These are phyloP conservation scores for Mesoclemmys tuberculata DNA, from an alignment of 2,113 vertebrate genomes.

Conservation along the genomic window DNA sequence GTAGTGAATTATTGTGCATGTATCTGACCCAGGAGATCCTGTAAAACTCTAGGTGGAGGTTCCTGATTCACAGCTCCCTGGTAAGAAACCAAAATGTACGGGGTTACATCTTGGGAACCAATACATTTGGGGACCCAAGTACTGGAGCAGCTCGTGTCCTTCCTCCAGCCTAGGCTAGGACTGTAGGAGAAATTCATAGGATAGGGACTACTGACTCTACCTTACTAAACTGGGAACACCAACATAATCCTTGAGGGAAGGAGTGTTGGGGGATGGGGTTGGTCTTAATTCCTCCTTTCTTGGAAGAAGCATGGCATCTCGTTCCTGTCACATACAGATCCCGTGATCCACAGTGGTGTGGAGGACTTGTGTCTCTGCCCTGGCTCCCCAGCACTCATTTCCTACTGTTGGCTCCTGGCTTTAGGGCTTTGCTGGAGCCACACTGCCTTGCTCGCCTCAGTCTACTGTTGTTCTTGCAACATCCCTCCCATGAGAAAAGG, in stretches of 20 bases:
- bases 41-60: neutral
- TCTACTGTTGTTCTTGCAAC: neutral
- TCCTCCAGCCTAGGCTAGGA: neutral
- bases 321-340: neutral
- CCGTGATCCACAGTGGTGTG: fast-evolving
- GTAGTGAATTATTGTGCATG: neutral
- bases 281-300: neutral
- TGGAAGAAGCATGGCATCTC: neutral
- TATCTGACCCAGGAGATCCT: neutral
- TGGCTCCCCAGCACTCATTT: neutral
- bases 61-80: neutral
- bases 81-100: neutral
- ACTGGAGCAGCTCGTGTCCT: neutral
- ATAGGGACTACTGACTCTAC: neutral
- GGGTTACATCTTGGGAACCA: neutral
- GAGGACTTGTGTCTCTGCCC: neutral
- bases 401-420: neutral
- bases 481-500: neutral
- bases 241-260: neutral
- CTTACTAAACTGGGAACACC: neutral
- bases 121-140: neutral
- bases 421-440: neutral
- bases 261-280: neutral
- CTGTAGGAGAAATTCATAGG: neutral
- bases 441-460: neutral